phyloP scores from a whole-genome alignment of 2,888 invertebrate species.

The Vanessa cardui region DNA sequence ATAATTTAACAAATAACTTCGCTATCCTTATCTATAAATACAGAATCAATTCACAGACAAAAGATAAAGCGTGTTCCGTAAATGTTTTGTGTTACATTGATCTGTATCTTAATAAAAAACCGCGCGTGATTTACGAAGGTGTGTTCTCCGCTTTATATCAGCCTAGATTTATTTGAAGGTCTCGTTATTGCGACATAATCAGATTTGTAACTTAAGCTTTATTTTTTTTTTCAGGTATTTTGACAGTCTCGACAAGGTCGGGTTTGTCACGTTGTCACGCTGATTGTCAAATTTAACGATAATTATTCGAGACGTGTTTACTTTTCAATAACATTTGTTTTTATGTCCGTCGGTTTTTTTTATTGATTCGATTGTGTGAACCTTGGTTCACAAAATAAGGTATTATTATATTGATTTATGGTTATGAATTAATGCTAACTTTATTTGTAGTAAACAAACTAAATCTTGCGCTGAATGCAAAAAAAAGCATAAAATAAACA shows the following conservation, averaged over 20 bases:
- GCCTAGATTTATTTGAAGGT: constrained; percentile 27
- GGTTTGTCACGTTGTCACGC: constrained; percentile 3
- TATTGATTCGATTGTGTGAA: not conserved
- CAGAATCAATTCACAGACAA: too few relatives aligned
- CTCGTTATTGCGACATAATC: constrained; percentile 15
- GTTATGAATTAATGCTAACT: too few relatives aligned
- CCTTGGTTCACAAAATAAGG: not conserved
- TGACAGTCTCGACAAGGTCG: constrained; percentile 19
- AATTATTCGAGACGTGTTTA: constrained; percentile 10
- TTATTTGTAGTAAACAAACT: too few relatives aligned
- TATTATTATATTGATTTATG: not conserved
- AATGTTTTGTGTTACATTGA: not conserved
- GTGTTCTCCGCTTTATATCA: constrained; percentile 14
- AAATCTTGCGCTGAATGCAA: too few relatives aligned
- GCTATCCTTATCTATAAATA: too few relatives aligned
- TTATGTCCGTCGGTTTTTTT: not conserved
- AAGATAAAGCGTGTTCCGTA: too few relatives aligned
- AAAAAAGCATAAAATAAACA: too few relatives aligned
- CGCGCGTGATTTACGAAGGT: constrained; percentile 2
- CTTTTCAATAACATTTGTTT: constrained; percentile 2
- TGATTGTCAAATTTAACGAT: constrained; percentile 16
- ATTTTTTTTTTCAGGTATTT: constrained; percentile 4
- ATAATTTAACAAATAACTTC: too few relatives aligned
- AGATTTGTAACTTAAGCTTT: not conserved
- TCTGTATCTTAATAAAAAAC: not conserved